These are phyloP conservation scores for Orthonevra nobilis DNA, from an alignment of 2,888 invertebrate genomes.

Conservation along the genomic window DNA sequence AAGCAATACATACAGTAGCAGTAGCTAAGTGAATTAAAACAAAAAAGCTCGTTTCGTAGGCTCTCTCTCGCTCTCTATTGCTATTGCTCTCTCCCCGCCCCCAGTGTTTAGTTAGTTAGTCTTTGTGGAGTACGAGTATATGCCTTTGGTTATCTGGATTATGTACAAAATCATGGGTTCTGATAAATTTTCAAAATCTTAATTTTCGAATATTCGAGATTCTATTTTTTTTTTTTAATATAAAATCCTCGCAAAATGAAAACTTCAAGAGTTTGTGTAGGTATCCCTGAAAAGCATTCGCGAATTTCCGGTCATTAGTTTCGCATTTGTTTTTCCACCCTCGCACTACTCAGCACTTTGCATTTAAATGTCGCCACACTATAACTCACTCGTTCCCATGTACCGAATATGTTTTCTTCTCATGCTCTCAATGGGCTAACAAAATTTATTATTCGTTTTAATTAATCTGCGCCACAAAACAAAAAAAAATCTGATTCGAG, in stretches of 20 bases:
- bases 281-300: conserved; percentile 1
- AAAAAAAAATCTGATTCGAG: conserved; percentile 16
- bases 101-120: neutral
- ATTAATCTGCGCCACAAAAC: conserved; percentile 12
- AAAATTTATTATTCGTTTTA: conserved; percentile 3
- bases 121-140: conserved; percentile 8
- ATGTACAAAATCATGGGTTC: conserved; percentile 47
- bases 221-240: too few species aligned
- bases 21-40: conserved; percentile 52
- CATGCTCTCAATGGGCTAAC: conserved; percentile 38
- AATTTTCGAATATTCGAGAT: too few species aligned
- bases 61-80: conserved; percentile 6
- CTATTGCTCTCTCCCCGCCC: neutral
- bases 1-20: conserved; percentile 12
- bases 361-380: neutral
- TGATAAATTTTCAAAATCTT: conserved; percentile 60
- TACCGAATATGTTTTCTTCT: conserved; percentile 52
- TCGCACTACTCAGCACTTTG: neutral
- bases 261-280: conserved; percentile 12
- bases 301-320: conserved; percentile 39
- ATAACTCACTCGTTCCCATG: conserved; percentile 57
- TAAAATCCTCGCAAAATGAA: too few species aligned
- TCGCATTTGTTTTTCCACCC: neutral
- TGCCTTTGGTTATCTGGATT: conserved; percentile 61
- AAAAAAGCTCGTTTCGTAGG: conserved; percentile 47